Evolutionary conservation across 2,888 invertebrate species (phyloP), one percentile per base, ranked within the genome.

Genomic region (Erebia palarica): DNA sequence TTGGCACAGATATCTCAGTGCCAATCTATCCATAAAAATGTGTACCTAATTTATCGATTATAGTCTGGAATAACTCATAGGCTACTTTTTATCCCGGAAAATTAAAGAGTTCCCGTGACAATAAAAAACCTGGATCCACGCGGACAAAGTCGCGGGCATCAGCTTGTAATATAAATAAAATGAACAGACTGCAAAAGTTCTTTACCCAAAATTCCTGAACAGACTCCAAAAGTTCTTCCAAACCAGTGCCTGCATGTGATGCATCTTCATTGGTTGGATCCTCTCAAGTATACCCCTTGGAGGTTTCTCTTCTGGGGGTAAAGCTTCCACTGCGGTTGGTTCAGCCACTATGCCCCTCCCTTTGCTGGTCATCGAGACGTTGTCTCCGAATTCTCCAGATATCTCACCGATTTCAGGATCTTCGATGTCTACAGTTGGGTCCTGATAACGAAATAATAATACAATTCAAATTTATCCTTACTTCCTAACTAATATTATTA

Each of bases 141-240:
- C 27, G 27, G 27, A 3, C 4, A 4, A 27, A 27, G 27, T 27
- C 27, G 3, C 27, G 27, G 27, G 27, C 27, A 27, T 27, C 27
- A 27, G 27, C 27, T 27, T 3, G 27, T 27, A 4, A 27, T 0
- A 44, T 10, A 10, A 8, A n/a, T 55, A n/a, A 9, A 70, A 61
- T 63, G 5, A 61, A 18, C n/a, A n/a, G n/a, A n/a, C n/a, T n/a
- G n/a, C n/a, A 27, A 4, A 27, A 27, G 3, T 27, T 11, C 27
- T 93, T 91, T 85, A 96, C 97, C 96, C 96, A 75, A 96, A 95
- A 87, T 98, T 98, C 79, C 98, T 94, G 93, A 96, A 95, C 94
- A 98, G 95, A 95, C 97, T 97, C 68, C 97, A 92, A 81, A 97
- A 96, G 85, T 98, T 98, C 86, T 98, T 98, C 97, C 97, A 97